Evolutionary conservation across 2,888 invertebrate genomes (phyloP), one percentile per base, ranked within the genome.

Genomic region (Hemistola chrysoprasaria): DNA sequence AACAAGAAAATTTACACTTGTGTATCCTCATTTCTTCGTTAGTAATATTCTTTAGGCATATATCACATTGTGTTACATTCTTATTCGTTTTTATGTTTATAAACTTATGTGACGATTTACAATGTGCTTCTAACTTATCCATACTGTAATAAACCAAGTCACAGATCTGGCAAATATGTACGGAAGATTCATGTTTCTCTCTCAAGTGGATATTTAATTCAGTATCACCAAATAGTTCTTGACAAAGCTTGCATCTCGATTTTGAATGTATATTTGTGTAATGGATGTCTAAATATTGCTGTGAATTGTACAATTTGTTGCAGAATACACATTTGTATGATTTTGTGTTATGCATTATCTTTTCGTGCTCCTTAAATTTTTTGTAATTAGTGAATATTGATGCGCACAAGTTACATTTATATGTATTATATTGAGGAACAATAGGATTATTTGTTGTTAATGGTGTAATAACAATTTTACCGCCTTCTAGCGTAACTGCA

Each of bases 1-100:
- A 49, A 33, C 77, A 77, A 2, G 58, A 54, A 37, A 69, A 77
- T 40, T 72, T 76, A 37, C 77, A 77, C 44, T 63, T 74, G 34
- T 77, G 77, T 1, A 35, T 50, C n/a, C 53, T 61, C 1, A 66
- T 40, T 28, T 71, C 63, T 1, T 28, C 31, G 1, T 64, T 57
- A 8, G 47, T 53, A 6, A 74, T 64, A 24, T 59, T 65, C 22
- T 53, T 69, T 0, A 71, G 52, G 27, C 77, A 77, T 66, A 77
- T 69, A 0, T 65, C 39, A 11, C 77, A 77, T 25, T 68, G 65
- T 4, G 58, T 59, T 32, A 63, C 59, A 2, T 49, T 40, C 24
- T 40, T 56, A 6, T 27, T 39, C 1, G 7, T 6, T n/a, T 31
- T 8, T 1, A 40, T 48, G 27, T 59, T 51, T 2, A 60, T 60